Evolutionary conservation across 2,888 invertebrate genomes (phyloP).

Genomic region (Ophion ellenae): DNA sequence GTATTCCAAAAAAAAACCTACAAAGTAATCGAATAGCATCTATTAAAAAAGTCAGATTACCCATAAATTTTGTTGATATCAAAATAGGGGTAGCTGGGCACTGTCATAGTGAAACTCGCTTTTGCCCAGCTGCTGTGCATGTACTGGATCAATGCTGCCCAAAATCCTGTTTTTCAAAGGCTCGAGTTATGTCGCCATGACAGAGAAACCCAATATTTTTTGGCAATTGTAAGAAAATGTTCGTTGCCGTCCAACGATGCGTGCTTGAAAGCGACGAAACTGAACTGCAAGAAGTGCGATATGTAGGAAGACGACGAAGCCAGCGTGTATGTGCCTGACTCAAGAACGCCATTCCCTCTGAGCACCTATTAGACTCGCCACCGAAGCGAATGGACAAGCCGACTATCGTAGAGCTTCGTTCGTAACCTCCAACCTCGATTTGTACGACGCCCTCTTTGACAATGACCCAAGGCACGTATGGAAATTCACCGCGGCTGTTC

Average conservation of each 20-base stretch:
- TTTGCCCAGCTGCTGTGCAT: too few relatives aligned
- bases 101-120: too few relatives aligned
- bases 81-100: too few relatives aligned
- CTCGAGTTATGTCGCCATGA: too few relatives aligned
- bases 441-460: constrained; percentile 33
- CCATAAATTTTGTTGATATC: too few relatives aligned
- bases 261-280: neutral
- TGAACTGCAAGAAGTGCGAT: neutral
- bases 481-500: constrained; percentile 18
- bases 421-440: constrained; percentile 29
- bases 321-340: neutral
- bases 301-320: neutral
- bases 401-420: constrained; percentile 30
- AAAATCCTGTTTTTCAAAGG: too few relatives aligned
- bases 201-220: neutral
- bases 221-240: neutral
- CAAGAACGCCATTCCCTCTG: constrained; percentile 4
- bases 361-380: constrained; percentile 17
- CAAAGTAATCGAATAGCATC: too few relatives aligned
- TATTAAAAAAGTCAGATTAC: too few relatives aligned
- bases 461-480: constrained; percentile 43
- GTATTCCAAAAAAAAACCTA: too few relatives aligned
- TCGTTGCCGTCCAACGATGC: neutral
- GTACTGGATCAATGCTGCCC: too few relatives aligned
- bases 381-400: constrained; percentile 7